Conservation (phyloP, 2,113 vertebrate species). For the Capreolus pygargus region DNA sequence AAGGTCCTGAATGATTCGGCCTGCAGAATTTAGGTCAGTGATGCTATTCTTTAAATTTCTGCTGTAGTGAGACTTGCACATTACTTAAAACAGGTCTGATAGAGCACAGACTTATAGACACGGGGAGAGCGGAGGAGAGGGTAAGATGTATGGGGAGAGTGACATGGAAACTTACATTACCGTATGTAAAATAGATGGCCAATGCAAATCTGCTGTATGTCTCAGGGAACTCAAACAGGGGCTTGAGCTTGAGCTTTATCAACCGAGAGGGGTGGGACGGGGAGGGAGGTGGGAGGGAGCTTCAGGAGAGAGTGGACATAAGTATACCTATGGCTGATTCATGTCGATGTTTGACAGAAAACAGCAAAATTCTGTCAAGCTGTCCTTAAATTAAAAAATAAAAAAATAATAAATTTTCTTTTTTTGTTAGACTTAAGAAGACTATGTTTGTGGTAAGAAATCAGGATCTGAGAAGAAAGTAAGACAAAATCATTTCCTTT, state of each 20-base stretch:
- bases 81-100: background rate
- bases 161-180: background rate
- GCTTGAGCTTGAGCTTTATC: background rate
- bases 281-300: background rate
- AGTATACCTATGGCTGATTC: background rate
- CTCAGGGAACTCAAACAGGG: background rate
- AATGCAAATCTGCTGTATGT: background rate
- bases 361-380: background rate
- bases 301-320: background rate
- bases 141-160: background rate
- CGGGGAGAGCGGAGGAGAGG: accelerated
- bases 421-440: background rate
- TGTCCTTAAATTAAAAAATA: background rate
- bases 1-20: background rate
- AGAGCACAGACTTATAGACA: background rate
- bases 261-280: background rate
- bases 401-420: background rate
- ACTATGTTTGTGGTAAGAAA: background rate
- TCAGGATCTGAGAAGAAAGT: background rate
- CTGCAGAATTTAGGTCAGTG: background rate
- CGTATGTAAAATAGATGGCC: background rate
- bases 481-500: background rate
- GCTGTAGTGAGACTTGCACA: background rate
- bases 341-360: background rate
- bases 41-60: background rate